These are phyloP conservation scores for Drosophila dunni DNA, from an alignment of 1,140 invertebrate species.

Conservation along the genomic window DNA sequence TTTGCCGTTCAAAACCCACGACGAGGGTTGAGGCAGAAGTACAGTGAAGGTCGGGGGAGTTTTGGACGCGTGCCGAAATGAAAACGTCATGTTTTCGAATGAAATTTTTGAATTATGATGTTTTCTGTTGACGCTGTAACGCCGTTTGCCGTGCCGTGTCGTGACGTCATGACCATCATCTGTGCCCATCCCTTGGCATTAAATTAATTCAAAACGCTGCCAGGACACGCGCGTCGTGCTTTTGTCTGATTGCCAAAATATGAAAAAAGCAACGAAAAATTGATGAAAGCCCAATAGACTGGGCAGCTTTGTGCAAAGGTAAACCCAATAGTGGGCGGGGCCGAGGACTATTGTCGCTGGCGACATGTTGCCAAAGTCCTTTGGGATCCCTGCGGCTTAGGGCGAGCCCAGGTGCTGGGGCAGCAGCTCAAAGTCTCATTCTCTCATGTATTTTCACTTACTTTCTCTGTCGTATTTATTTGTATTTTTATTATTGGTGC, in stretches of 20 bases:
- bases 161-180: constrained; percentile 64
- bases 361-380: constrained; percentile 69
- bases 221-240: constrained; percentile 65
- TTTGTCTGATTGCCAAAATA: constrained; percentile 76
- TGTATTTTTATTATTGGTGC: constrained; percentile 41
- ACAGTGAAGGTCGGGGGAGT: not conserved
- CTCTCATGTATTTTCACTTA: constrained; percentile 64
- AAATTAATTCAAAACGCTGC: constrained; percentile 81
- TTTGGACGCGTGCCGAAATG: constrained; percentile 73
- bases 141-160: constrained; percentile 34
- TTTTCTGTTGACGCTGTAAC: constrained; percentile 59
- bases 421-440: constrained; percentile 13
- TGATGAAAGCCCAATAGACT: constrained; percentile 72
- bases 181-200: constrained; percentile 67
- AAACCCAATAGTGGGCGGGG: constrained; percentile 8
- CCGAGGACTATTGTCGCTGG: not conserved
- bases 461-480: constrained; percentile 54
- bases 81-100: constrained; percentile 83
- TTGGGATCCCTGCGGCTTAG: constrained; percentile 64
- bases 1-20: constrained; percentile 30
- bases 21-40: not conserved
- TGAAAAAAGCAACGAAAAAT: constrained; percentile 59
- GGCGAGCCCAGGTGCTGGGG: not conserved
- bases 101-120: constrained; percentile 82
- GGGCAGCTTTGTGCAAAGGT: constrained; percentile 56